Base-by-base conservation (phyloP, 2,888 invertebrate species). In the Phania funesta region DNA sequence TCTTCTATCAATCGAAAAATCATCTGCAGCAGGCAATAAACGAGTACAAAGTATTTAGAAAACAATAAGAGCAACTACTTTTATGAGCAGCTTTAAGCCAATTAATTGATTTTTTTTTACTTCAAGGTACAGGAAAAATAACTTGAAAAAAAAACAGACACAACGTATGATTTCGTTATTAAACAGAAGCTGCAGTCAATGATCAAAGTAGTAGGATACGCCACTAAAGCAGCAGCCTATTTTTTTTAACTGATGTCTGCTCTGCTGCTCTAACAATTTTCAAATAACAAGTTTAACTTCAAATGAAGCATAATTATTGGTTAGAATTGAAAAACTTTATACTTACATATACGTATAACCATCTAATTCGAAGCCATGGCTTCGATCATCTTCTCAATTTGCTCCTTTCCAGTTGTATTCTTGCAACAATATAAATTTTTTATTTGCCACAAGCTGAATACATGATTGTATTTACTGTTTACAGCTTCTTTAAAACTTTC, bases 151-250 rank as follows among this genome's bases (percentile, higher is more conserved):
- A 2, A 50, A 50, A 32, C 22, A 20, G 58, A 50, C 20, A 32
- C n/a, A 68, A 68, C 58, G 50, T 76, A 76, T 76, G 58, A 76
- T 76, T 76, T 76, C 65, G n/a, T 44, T 67, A 79, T 79, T 73
- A 79, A 79, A 79, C 71, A 65, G 78, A 32, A 79, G 78, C 71
- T 65, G 50, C 22, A 58, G 58, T 60, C 60, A 76, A 76, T 76
- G 68, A 60, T 32, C 7, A 22, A 32, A 76, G 50, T 56, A 35
- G 29, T 48, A 32, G 68, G n/a, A 41, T 13, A 60, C 13, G 64
- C 26, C 52, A 6, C 22, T 65, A 50, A 6, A 44, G 29, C 41
- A n/a, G 16, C 22, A 44, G 8, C 4, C 29, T 18, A 1, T 22
- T 41, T 20, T 35, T 26, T n/a, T 32, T n/a, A 18, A 16, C 16